Base-by-base conservation (phyloP, 1,140 invertebrate species). In the Cydia pomonella region DNA sequence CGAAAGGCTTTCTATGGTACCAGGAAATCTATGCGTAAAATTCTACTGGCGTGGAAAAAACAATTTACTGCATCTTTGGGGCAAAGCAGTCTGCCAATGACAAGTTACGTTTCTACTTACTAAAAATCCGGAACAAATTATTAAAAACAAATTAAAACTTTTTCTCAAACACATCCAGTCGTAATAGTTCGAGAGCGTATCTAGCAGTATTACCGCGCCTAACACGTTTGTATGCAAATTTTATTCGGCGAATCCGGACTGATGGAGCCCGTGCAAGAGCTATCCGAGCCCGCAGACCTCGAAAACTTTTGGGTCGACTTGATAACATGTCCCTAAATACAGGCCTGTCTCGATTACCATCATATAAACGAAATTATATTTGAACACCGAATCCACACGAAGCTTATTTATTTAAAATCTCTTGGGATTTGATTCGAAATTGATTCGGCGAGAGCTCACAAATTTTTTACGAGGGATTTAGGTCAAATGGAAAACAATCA, bases 181-280 rank as follows among this genome's bases (percentile, higher is more conserved):
- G 44, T 80, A 75, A 74, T 80, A 82, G 80, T 80, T 83, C 72
- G 73, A 69, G 76, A 80, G 77, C 78, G 79, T 81, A 79, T 79
- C 79, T 79, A 75, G 25, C 71, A 81, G 76, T 82, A 87, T 85
- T 87, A 82, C 77, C 80, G 77, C 79, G 82, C 78, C 84, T 85
- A 84, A 82, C 79, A 84, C 82, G 87, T 89, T 89, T 86, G 82
- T 88, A 90, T 90, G 88, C 84, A 85, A 90, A 90, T 90, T 89
- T 88, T 85, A 88, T 89, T 84, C 84, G 79, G 80, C 73, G 87
- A 90, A 88, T 88, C 87, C 83, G 79, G 73, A 80, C 83, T 87
- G 85, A 89, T 88, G 86, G 87, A 88, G 87, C 87, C 81, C 82
- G 86, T 77, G 64, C 18, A 82, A 86, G 82, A 86, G 86, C 84